Conservation (phyloP, 2,888 invertebrate genomes). For the Drosophila pseudotakahashii region DNA sequence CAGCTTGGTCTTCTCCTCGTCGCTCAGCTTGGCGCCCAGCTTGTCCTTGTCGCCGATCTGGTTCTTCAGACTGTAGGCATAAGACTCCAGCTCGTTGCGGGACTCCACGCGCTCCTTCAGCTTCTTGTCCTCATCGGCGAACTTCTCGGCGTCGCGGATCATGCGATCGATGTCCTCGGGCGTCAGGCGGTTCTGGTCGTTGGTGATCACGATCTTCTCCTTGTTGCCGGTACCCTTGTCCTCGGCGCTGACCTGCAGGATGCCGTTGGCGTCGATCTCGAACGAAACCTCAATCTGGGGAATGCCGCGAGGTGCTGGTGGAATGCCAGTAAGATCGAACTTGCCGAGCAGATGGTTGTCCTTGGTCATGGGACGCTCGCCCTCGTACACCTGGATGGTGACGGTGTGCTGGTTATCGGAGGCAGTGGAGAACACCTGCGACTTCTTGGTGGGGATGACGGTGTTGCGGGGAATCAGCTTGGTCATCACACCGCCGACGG, state of each 20-base stretch:
- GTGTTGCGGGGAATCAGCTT: slow-evolving; percentile 99
- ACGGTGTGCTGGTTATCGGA: slow-evolving; percentile 99
- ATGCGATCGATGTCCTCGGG: slow-evolving; percentile 99
- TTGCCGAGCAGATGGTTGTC: slow-evolving; percentile 99
- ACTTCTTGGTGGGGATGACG: slow-evolving; percentile 99
- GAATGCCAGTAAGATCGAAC: slow-evolving; percentile 98
- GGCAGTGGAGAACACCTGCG: slow-evolving; percentile 99
- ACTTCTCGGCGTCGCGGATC: slow-evolving; percentile 99
- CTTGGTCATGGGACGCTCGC: slow-evolving; percentile 99
- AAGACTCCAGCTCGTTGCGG: slow-evolving; percentile 98
- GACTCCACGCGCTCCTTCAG: slow-evolving; percentile 97
- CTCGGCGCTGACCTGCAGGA: slow-evolving; percentile 98
- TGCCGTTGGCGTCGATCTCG: slow-evolving; percentile 97
- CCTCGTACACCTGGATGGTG: slow-evolving; percentile 99
- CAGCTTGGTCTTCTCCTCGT: slow-evolving; percentile 96
- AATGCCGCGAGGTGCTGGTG: slow-evolving; percentile 96
- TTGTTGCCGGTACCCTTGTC: slow-evolving; percentile 99
- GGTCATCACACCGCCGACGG: slow-evolving; percentile 99
- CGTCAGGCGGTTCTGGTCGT: slow-evolving; percentile 98
- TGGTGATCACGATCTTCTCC: slow-evolving; percentile 99
- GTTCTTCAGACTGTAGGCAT: slow-evolving; percentile 98
- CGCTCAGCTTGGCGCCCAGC: slow-evolving; percentile 94
- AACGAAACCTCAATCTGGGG: slow-evolving; percentile 98
- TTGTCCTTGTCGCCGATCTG: slow-evolving; percentile 98
- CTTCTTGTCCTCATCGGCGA: slow-evolving; percentile 99